A percentile compares a stretch with the other conserved stretches of the same genome.
phyloP scores from a whole-genome alignment of 2,113 vertebrate genomes.

The Tamias sibiricus region DNA sequence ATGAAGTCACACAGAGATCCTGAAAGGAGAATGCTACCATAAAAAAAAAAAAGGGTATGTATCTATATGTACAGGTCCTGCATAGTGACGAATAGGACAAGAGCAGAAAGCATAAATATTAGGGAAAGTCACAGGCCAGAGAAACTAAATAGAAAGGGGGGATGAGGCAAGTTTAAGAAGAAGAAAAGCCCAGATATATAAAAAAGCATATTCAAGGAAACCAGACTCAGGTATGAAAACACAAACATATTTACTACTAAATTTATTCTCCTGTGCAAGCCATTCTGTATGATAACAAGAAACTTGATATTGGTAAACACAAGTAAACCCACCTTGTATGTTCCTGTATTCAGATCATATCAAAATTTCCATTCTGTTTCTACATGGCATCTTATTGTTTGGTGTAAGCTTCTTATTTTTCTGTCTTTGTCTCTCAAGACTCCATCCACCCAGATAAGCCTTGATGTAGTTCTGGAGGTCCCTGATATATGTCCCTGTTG shows the following conservation, averaged over 20 bases:
- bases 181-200: neutral
- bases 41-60: accelerated
- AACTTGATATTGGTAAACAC: neutral
- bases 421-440: neutral
- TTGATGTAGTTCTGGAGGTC: neutral
- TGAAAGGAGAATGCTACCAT: neutral
- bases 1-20: neutral
- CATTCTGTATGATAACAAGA: neutral
- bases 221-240: neutral
- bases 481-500: neutral
- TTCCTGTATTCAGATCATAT: neutral
- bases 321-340: neutral
- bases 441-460: neutral
- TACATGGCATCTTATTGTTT: neutral
- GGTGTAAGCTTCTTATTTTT: neutral
- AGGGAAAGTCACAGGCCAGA: neutral
- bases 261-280: neutral
- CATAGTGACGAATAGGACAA: neutral
- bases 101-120: accelerated
- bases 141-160: neutral
- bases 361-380: neutral
- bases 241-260: neutral
- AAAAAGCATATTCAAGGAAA: neutral
- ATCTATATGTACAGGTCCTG: accelerated
- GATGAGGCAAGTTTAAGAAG: neutral